These are phyloP conservation scores for Phortica okadai DNA, from an alignment of 2,888 invertebrate species.

Conservation along the genomic window DNA sequence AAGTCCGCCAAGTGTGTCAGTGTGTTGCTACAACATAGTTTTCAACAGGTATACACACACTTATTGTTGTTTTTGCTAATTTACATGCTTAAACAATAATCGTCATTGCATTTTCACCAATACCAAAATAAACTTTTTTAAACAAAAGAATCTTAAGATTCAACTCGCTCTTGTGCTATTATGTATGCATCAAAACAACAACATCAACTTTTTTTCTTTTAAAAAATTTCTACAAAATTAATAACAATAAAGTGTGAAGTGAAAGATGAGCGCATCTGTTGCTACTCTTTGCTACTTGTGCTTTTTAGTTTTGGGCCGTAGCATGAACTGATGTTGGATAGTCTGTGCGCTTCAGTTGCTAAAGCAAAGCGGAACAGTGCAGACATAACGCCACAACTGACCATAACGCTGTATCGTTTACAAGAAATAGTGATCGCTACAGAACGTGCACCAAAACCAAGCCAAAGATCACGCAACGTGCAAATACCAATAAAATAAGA, in stretches of 20 bases:
- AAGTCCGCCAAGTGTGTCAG: slow-evolving; percentile 21
- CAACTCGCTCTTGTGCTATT: too few species aligned
- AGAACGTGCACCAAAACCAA: not conserved
- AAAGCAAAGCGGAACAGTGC: slow-evolving; percentile 29
- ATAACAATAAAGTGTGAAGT: not conserved
- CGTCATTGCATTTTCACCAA: not conserved
- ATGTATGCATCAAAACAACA: too few species aligned
- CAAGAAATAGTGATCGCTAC: not conserved
- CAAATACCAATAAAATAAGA: not conserved
- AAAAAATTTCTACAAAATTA: not conserved
- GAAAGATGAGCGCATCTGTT: not conserved
- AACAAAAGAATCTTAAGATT: not conserved
- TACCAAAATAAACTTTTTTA: not conserved
- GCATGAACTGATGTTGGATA: slow-evolving; percentile 6
- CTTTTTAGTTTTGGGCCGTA: not conserved
- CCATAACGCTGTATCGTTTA: not conserved
- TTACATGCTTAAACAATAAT: not conserved
- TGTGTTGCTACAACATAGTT: not conserved
- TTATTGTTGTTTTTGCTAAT: not conserved
- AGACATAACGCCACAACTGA: not conserved
- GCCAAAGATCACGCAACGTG: not conserved
- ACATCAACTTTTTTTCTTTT: not conserved
- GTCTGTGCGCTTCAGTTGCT: slow-evolving; percentile 25
- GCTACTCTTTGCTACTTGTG: slow-evolving; percentile 21
- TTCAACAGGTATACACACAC: not conserved